Base-by-base conservation (phyloP, 2,113 vertebrate species). In the Cettia cetti region DNA sequence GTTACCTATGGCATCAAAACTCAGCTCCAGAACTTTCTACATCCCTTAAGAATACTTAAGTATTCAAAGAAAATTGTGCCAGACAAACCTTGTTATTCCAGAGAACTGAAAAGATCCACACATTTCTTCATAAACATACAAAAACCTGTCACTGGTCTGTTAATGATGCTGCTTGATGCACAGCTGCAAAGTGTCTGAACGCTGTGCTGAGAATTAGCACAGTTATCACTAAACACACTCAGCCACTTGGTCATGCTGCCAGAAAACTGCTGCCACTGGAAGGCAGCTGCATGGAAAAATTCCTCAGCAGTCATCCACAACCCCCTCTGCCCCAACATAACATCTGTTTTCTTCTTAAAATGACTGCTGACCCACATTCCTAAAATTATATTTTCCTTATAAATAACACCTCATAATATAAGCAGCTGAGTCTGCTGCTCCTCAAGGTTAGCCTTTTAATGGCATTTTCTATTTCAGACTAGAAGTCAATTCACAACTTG, bases 381-480 rank as follows among this genome's bases (percentile, higher is more conserved):
- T 50, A 35, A 83, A 86, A 49, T 33, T 39, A 66, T 11, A 23
- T 75, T 89, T 70, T 54, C 37, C 56, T 68, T 82, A 56, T 39
- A 82, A 82, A 59, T 30, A 89, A 40, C 8, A 74, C 44, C 70
- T 39, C 47, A 11, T 17, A 70, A 82, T 21, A 61, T 2, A 70
- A 90, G 44, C 37, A 81, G 86, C 35, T 80, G 49, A 90, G 53
- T 45, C 5, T 17, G 64, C 47, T 91, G 71, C 60, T 84, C 79
- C 80, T 94, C 45, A 90, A 86, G 60, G 78, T 66, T 22, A 77
- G n/a, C 15, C 70, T 83, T 45, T 66, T 74, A 93, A 96, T 37
- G 76, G 33, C 22, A 61, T 87, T 83, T 96, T 94, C 77, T 78
- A 18, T 91, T 93, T 95, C 69, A 94, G 74, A 60, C 40, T 35